Percentiles rank a stretch among this genome's conserved stretches.
Conservation (phyloP, 2,797 vertebrate species). For the Malurus splendens region DNA sequence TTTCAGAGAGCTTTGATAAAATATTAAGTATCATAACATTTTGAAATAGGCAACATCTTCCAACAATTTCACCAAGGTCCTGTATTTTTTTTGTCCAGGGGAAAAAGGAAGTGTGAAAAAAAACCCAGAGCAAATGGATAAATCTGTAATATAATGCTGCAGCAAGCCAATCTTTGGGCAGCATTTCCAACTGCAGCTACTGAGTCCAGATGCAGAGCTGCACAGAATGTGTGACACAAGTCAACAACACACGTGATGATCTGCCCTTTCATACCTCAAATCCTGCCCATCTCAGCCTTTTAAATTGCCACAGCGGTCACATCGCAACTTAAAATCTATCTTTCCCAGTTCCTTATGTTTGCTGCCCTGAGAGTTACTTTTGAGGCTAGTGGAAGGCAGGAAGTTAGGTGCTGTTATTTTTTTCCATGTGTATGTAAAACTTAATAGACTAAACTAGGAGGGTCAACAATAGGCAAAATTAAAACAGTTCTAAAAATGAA, state of each 20-base stretch:
- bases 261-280: background rate
- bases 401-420: constrained; percentile 55
- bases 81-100: background rate
- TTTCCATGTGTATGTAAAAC: constrained; percentile 25
- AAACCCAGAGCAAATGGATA: background rate
- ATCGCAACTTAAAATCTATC: background rate
- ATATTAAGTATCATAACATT: background rate
- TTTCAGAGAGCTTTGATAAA: background rate
- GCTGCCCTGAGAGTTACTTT: background rate
- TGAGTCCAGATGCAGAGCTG: background rate
- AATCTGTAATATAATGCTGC: background rate
- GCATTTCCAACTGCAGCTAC: background rate
- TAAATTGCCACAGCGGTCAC: background rate
- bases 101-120: background rate
- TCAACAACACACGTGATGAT: rapidly evolving
- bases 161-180: background rate
- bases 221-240: rapidly evolving
- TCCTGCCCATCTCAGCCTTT: background rate
- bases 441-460: constrained; percentile 55
- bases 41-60: background rate
- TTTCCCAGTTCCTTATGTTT: background rate
- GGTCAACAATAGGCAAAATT: constrained; percentile 55
- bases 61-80: background rate
- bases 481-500: constrained; percentile 64
- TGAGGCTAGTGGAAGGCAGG: constrained; percentile 31